phyloP scores from a whole-genome alignment of 2,888 invertebrate species.

The Sicus ferrugineus region DNA sequence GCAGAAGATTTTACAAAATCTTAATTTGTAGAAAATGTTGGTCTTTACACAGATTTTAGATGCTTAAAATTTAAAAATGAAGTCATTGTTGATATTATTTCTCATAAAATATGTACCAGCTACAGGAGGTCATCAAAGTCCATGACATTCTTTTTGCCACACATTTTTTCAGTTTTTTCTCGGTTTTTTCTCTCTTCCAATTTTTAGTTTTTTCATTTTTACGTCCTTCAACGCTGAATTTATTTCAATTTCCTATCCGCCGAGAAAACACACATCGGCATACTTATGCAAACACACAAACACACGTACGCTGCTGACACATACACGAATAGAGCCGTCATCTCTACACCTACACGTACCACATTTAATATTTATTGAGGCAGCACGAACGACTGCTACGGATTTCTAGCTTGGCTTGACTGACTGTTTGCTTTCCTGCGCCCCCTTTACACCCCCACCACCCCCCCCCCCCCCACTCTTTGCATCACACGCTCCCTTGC shows the following conservation, averaged over 20 bases:
- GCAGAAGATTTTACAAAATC: too few species aligned
- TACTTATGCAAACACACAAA: background rate
- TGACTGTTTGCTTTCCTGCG: conserved; percentile 17
- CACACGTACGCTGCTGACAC: background rate
- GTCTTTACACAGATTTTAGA: too few species aligned
- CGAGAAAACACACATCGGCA: conserved; percentile 19
- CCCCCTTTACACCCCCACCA: background rate
- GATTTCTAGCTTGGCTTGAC: conserved; percentile 16
- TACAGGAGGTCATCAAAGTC: too few species aligned
- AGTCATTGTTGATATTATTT: too few species aligned
- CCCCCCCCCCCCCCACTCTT: background rate
- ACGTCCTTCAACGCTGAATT: conserved; percentile 12
- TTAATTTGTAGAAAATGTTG: too few species aligned
- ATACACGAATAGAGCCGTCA: background rate
- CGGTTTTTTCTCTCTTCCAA: background rate
- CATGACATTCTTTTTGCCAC: background rate
- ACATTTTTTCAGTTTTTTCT: too few species aligned
- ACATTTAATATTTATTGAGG: conserved; percentile 32
- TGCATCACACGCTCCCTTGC: background rate
- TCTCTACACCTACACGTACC: conserved; percentile 7
- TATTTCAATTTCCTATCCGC: conserved; percentile 28
- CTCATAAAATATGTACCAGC: too few species aligned
- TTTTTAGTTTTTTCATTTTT: conserved; percentile 12
- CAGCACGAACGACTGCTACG: conserved; percentile 7
- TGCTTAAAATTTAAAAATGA: too few species aligned